phyloP scores from a whole-genome alignment of 2,113 vertebrate genomes.

The Alligator mississippiensis region DNA sequence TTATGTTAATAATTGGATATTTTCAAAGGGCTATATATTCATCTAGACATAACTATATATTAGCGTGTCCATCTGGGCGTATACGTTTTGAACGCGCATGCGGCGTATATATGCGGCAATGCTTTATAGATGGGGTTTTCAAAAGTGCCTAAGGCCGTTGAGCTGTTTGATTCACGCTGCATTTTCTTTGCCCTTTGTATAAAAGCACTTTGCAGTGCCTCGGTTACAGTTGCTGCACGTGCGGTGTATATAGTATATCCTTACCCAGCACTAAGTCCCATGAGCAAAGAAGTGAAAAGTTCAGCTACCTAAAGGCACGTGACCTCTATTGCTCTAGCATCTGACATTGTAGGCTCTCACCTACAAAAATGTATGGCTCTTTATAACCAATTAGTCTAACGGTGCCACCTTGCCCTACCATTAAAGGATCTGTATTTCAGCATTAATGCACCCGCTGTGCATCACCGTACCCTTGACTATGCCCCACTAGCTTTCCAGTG shows the following conservation, averaged over 20 bases:
- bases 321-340: background rate
- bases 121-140: background rate
- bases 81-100: accelerated
- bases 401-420: too few relatives aligned
- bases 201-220: background rate
- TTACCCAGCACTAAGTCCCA: background rate
- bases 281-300: background rate
- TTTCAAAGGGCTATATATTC: background rate
- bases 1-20: background rate
- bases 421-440: too few relatives aligned
- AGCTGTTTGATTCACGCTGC: background rate
- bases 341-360: too few relatives aligned
- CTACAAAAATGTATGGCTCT: background rate
- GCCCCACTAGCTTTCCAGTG: background rate
- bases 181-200: background rate
- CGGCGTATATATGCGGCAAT: accelerated
- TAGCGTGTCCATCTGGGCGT: background rate
- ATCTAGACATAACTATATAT: background rate
- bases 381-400: background rate
- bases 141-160: background rate
- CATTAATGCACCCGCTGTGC: background rate
- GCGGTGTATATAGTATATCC: background rate
- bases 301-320: background rate
- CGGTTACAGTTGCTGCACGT: accelerated
- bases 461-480: background rate